phyloP scores from a whole-genome alignment of 2,113 vertebrate genomes.

The Actenoides hombroni region DNA sequence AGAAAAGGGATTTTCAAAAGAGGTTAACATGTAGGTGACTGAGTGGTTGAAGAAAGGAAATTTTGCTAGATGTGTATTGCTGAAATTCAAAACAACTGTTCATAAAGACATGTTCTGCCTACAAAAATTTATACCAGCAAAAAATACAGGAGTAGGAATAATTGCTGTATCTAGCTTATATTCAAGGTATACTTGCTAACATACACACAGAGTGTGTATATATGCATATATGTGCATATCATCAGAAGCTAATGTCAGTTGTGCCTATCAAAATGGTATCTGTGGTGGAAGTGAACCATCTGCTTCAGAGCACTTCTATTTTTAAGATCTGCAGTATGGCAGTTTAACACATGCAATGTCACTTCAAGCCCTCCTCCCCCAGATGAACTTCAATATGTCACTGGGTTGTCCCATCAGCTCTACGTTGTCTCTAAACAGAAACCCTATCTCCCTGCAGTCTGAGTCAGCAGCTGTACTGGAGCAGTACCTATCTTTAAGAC shows the following conservation, averaged over 20 bases:
- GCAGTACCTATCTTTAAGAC: constrained; percentile 18
- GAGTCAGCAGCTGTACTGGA: constrained; percentile 69
- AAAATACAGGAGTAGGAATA: background rate
- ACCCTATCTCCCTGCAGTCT: constrained; percentile 32
- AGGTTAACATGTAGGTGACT: background rate
- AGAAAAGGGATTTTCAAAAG: background rate
- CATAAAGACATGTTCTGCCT: background rate
- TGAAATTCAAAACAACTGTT: background rate
- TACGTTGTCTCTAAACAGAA: constrained; percentile 60
- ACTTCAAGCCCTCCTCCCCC: constrained; percentile 17
- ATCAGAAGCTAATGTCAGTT: constrained; percentile 34
- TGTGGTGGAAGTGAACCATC: constrained; percentile 43
- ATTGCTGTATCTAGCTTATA: background rate
- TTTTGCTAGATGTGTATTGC: background rate
- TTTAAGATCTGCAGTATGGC: constrained; percentile 25
- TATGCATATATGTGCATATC: constrained; percentile 6
- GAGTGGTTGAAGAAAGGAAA: background rate
- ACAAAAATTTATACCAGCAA: background rate
- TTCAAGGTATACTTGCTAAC: background rate
- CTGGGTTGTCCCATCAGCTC: constrained; percentile 48
- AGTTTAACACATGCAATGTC: constrained; percentile 33
- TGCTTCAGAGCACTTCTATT: constrained; percentile 52
- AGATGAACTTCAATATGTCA: constrained; percentile 56
- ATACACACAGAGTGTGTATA: background rate
- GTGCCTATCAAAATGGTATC: constrained; percentile 52